These are phyloP conservation scores for Microtus oregoni DNA, from an alignment of 2,113 vertebrate genomes.

Conservation along the genomic window DNA sequence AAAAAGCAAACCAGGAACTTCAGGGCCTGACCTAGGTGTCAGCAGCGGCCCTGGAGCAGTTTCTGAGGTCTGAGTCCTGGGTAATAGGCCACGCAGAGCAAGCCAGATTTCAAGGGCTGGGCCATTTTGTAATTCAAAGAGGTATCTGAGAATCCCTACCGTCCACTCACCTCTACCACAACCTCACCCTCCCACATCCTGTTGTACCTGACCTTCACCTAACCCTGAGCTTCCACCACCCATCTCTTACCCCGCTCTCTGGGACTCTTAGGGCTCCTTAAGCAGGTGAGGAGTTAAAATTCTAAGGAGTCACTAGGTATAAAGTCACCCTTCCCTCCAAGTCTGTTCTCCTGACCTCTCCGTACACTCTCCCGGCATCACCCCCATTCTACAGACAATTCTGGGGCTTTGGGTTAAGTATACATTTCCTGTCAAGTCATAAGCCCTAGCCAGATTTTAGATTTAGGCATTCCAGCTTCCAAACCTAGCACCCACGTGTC, in stretches of 20 bases:
- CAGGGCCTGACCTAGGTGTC: not conserved
- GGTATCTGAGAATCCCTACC: not conserved
- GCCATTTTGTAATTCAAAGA: not conserved
- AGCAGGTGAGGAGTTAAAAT: not conserved
- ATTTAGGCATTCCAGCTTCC: not conserved
- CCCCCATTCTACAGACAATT: not conserved
- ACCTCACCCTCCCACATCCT: not conserved
- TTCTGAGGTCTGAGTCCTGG: not conserved
- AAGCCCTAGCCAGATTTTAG: not conserved
- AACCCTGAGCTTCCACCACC: constrained; percentile 34
- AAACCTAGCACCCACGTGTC: not conserved
- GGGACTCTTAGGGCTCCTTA: not conserved
- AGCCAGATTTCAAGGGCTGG: not conserved
- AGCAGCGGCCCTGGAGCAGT: too few species aligned
- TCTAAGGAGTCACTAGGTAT: not conserved
- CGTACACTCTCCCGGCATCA: not conserved
- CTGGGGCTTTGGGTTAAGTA: not conserved
- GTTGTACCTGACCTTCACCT: not conserved
- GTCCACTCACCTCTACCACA: not conserved
- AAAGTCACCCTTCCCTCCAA: not conserved
- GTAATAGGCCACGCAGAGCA: too few species aligned
- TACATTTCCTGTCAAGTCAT: not conserved
- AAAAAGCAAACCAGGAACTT: not conserved
- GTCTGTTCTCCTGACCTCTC: not conserved
- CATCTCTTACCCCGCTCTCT: not conserved